phyloP scores from a whole-genome alignment of 2,113 vertebrate genomes.

The Gadus chalcogrammus region DNA sequence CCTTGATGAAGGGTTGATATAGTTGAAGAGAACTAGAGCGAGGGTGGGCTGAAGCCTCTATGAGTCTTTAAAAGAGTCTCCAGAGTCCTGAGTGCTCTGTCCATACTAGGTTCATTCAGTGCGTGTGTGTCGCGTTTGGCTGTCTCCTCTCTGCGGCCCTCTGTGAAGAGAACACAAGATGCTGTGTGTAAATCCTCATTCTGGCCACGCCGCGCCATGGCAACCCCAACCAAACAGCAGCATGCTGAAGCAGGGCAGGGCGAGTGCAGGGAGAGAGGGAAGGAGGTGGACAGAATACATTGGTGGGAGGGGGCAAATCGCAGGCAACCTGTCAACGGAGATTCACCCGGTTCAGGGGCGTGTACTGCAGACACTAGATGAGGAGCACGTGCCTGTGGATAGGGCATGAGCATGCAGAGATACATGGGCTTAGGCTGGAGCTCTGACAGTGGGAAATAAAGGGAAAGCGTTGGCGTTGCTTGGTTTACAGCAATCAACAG shows the following conservation, averaged over 20 bases:
- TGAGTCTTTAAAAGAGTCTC: constrained; percentile 41
- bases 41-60: constrained; percentile 19
- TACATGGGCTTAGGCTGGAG: neutral
- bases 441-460: neutral
- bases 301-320: constrained; percentile 24
- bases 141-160: constrained; percentile 73
- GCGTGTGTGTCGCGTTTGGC: constrained; percentile 63
- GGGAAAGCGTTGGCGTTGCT: neutral
- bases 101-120: constrained; percentile 39
- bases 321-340: constrained; percentile 44
- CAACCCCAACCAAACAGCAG: constrained; percentile 71
- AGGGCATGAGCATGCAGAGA: constrained; percentile 15
- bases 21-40: neutral
- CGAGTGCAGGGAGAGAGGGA: constrained; percentile 37
- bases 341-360: constrained; percentile 22
- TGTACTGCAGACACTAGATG: constrained; percentile 21
- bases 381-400: constrained; percentile 8
- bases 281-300: constrained; percentile 24
- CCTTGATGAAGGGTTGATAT: neutral
- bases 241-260: constrained; percentile 50
- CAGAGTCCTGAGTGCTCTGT: constrained; percentile 67
- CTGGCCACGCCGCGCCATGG: constrained; percentile 70
- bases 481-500: too few species aligned
- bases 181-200: constrained; percentile 81
- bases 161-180: constrained; percentile 96